phyloP scores from a whole-genome alignment of 2,113 vertebrate species.

The Cyanocitta stelleri region DNA sequence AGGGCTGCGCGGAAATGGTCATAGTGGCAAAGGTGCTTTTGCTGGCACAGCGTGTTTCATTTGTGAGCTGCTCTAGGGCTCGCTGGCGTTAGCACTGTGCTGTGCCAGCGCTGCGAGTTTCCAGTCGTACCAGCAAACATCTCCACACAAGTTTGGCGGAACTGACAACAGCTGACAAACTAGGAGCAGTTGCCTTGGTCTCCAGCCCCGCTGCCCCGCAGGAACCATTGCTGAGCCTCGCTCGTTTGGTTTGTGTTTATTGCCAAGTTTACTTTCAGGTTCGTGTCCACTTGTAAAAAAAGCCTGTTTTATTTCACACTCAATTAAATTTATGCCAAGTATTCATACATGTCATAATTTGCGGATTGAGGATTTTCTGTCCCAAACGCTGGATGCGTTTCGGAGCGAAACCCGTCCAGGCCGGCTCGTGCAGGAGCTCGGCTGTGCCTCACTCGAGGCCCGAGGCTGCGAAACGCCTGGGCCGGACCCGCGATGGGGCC shows the following conservation, averaged over 20 bases:
- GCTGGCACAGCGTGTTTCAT: accelerated
- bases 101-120: background rate
- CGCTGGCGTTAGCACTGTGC: background rate
- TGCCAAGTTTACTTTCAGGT: no score
- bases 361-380: accelerated
- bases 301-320: background rate
- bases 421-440: no score
- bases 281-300: background rate
- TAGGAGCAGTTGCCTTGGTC: background rate
- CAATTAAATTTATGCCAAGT: no score
- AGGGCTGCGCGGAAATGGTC: background rate
- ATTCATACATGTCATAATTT: no score
- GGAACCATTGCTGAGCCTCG: background rate
- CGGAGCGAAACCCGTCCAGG: background rate
- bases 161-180: background rate
- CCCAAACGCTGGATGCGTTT: accelerated
- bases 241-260: background rate
- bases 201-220: background rate
- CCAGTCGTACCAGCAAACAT: background rate
- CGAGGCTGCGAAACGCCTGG: background rate
- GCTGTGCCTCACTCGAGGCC: accelerated
- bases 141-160: background rate
- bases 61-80: background rate
- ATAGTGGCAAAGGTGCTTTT: background rate
- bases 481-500: background rate